Evolutionary conservation across 2,888 invertebrate genomes (phyloP), one percentile per base, ranked within the genome.

Genomic region (Tipula helvola): DNA sequence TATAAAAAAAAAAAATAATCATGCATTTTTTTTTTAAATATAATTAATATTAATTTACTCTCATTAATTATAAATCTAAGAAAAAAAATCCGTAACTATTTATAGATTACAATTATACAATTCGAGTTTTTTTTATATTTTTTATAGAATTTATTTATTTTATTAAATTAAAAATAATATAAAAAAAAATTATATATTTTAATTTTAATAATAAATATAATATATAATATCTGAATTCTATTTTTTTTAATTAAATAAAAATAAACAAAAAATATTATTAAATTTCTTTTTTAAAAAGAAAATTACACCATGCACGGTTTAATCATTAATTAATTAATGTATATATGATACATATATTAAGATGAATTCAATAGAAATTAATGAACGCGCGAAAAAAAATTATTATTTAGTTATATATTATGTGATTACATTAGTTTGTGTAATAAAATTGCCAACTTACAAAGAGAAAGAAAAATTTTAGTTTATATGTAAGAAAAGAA

Each of bases 1-100:
- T 71, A 28, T 28, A 71, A 71, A 71, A 71, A 52, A 39, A 39
- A 39, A 52, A 7, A 71, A 71, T 71, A 18, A 71, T 71, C 71
- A 71, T 71, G 71, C 71, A 71, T 71, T 71, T 71, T 71, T 16
- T 52, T 71, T 71, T 71, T 71, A 71, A 71, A 71, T 71, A 71
- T 71, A 71, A 71, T 71, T 71, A 71, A 71, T 71, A 71, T 71
- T 71, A 71, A 71, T 71, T 71, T 28, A 71, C 71, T 71, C 28
- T 71, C 71, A 71, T 28, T 71, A 71, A 71, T 71, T 71, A 71
- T 28, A 71, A 71, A 71, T 71, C 71, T 28, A 71, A 71, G 71
- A 71, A 71, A 71, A 71, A 71, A 71, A 71, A 71, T 71, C 71
- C 71, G 71, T 71, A 71, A 71, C 71, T 71, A 71, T 71, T 71